phyloP scores from a whole-genome alignment of 1,140 invertebrate genomes.

The Zaprionus ornatus region DNA sequence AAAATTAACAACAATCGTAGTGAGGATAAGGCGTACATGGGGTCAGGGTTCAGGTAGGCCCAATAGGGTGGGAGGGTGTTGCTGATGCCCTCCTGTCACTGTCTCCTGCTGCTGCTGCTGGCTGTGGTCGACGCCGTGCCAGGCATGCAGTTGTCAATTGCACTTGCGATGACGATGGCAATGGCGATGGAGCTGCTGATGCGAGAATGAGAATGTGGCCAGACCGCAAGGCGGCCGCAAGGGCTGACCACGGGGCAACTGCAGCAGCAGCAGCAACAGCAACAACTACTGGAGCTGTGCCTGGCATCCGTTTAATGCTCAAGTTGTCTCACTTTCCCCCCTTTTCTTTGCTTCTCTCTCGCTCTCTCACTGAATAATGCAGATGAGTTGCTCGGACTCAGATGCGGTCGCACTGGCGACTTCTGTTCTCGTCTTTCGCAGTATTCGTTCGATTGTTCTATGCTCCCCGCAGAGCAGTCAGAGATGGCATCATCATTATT shows the following conservation, averaged over 20 bases:
- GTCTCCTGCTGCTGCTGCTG: constrained; percentile 48
- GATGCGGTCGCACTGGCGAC: constrained; percentile 38
- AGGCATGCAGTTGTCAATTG: constrained; percentile 59
- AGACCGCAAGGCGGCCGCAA: constrained; percentile 29
- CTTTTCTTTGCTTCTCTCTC: neutral
- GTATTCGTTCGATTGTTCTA: constrained; percentile 22
- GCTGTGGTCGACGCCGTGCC: constrained; percentile 1
- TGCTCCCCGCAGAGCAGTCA: constrained; percentile 46
- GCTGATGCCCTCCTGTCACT: neutral
- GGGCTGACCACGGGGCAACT: constrained; percentile 37
- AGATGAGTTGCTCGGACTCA: constrained; percentile 15
- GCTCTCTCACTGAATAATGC: constrained; percentile 16
- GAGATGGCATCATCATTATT: constrained; percentile 40
- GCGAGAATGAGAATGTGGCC: constrained; percentile 12
- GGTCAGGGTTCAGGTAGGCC: neutral
- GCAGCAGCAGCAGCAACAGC: neutral
- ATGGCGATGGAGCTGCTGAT: constrained; percentile 16
- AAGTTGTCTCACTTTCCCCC: neutral
- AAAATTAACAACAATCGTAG: constrained; percentile 38
- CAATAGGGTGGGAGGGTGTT: neutral
- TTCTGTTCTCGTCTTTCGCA: constrained; percentile 7
- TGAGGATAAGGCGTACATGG: neutral
- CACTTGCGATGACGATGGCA: constrained; percentile 48
- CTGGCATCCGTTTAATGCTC: constrained; percentile 8
- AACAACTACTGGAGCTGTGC: neutral